A percentile compares a stretch with the other conserved stretches of the same genome.
Evolutionary conservation across 2,797 vertebrate genomes (phyloP).

Genomic region (Takifugu rubripes): DNA sequence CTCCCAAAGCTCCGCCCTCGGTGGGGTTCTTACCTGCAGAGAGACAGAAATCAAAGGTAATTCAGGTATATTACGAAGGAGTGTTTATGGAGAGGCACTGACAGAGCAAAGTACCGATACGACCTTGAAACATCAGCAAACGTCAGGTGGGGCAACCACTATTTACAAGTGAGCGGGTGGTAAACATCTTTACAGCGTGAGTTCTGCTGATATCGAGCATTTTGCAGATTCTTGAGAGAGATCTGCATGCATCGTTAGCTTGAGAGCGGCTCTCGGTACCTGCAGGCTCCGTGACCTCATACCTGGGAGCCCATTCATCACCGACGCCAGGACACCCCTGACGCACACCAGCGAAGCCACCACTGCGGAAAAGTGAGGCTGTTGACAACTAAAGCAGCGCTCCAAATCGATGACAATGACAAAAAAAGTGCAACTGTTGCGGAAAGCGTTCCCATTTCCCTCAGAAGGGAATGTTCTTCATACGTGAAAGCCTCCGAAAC

Average conservation of each 20-base stretch:
- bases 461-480: conserved; percentile 8
- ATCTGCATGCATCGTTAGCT: conserved; percentile 48
- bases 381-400: conserved; percentile 38
- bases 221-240: conserved; percentile 42
- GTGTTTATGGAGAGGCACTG: not conserved
- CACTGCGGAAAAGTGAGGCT: conserved; percentile 48
- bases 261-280: conserved; percentile 42
- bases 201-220: conserved; percentile 41
- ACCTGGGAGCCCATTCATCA: conserved; percentile 57
- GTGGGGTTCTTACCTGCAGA: conserved; percentile 70
- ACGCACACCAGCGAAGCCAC: conserved; percentile 8
- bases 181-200: conserved; percentile 37
- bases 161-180: conserved; percentile 41
- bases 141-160: conserved; percentile 44
- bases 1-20: conserved; percentile 51
- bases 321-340: conserved; percentile 11
- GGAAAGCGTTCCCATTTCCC: conserved; percentile 20
- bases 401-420: conserved; percentile 41
- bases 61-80: conserved; percentile 6
- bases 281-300: conserved; percentile 43
- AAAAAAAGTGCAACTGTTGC: conserved; percentile 24
- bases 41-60: conserved; percentile 15
- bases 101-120: conserved; percentile 22
- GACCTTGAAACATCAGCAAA: conserved; percentile 40
- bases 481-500: conserved; percentile 4